A percentile compares a stretch with the other conserved stretches of the same genome.
phyloP scores from a whole-genome alignment of 2,888 invertebrate genomes.

The Catocala fraxini region DNA sequence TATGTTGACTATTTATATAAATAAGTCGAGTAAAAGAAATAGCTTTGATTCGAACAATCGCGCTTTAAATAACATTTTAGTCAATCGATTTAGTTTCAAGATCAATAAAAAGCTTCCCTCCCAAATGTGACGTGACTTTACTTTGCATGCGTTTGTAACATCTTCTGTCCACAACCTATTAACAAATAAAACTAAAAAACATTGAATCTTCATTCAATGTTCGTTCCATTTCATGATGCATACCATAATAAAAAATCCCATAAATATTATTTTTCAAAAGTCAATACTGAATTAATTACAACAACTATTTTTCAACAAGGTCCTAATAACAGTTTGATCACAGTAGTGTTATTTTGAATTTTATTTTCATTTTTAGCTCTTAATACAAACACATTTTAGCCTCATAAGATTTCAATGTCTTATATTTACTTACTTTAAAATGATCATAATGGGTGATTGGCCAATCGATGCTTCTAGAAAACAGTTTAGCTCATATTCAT shows the following conservation, averaged over 20 bases:
- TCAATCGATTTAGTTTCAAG: too few relatives aligned
- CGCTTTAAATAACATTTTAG: too few relatives aligned
- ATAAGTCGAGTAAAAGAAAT: too few relatives aligned
- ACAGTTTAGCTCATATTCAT: neutral
- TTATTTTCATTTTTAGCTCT: constrained; percentile 24
- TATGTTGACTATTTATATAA: too few relatives aligned
- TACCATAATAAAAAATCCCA: too few relatives aligned
- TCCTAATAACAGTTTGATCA: constrained; percentile 60
- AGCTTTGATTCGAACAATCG: too few relatives aligned
- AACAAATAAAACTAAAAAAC: too few relatives aligned
- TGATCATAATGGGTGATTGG: constrained; percentile 11
- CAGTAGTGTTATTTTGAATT: constrained; percentile 51
- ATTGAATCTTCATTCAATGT: neutral
- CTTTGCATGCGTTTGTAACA: too few relatives aligned
- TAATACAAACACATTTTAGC: constrained; percentile 33
- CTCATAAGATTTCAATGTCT: constrained; percentile 4
- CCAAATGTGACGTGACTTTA: too few relatives aligned
- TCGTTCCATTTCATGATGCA: too few relatives aligned
- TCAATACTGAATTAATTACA: constrained; percentile 40
- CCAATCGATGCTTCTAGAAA: neutral
- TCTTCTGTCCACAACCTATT: too few relatives aligned
- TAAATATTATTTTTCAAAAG: constrained; percentile 15
- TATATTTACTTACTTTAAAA: constrained; percentile 2
- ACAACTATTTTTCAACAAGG: constrained; percentile 57
- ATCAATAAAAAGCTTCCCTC: too few relatives aligned